Percentiles rank a stretch among this genome's conserved stretches.
phyloP scores from a whole-genome alignment of 2,797 vertebrate species.

The Sphenodon punctatus region DNA sequence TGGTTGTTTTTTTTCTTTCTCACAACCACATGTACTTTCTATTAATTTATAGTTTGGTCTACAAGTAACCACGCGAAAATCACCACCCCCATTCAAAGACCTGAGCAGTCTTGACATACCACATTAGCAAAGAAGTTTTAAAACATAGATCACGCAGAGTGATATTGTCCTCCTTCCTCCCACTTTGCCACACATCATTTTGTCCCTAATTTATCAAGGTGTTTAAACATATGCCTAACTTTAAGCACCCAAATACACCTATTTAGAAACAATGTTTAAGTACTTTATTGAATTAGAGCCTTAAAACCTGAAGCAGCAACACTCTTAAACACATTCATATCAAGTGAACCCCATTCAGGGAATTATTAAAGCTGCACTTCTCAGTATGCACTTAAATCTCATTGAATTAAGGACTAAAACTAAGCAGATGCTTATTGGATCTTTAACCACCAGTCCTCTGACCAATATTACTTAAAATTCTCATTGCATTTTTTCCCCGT shows the following conservation, averaged over 20 bases:
- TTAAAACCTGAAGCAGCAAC: background rate
- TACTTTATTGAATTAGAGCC: background rate
- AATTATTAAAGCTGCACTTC: background rate
- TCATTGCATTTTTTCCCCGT: background rate
- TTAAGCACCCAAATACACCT: background rate
- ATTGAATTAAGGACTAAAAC: background rate
- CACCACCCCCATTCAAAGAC: background rate
- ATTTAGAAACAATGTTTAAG: background rate
- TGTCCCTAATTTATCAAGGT: background rate
- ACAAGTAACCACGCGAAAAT: background rate
- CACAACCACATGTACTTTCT: background rate
- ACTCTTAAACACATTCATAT: fast-evolving
- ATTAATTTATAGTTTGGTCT: background rate
- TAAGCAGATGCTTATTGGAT: background rate
- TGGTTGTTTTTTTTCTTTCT: too few species aligned
- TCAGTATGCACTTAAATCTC: background rate
- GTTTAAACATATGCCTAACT: background rate
- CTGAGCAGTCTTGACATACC: background rate
- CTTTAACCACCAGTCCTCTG: too few species aligned
- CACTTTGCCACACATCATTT: background rate
- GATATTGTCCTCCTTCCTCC: background rate
- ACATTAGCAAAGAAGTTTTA: background rate
- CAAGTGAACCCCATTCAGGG: fast-evolving
- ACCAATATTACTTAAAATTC: background rate
- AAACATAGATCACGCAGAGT: background rate